These are phyloP conservation scores for Metalampra italica DNA, from an alignment of 2,888 invertebrate species.

Conservation along the genomic window DNA sequence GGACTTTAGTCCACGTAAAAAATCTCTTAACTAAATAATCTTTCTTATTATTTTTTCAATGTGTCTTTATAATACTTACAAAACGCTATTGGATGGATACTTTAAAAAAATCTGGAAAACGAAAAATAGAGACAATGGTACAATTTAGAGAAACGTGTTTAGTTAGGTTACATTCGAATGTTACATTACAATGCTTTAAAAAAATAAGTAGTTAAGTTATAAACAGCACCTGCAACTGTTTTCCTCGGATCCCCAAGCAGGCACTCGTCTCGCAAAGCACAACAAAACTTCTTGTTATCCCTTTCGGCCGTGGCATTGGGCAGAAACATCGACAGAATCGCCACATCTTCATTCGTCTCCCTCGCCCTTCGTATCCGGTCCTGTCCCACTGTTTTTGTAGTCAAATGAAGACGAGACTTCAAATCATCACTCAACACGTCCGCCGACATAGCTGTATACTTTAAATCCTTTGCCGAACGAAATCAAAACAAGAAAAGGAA, in stretches of 20 bases:
- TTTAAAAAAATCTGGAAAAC: too few species aligned
- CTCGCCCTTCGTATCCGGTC: conserved; percentile 88
- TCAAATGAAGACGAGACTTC: conserved; percentile 84
- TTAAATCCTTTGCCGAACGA: conserved; percentile 9
- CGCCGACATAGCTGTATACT: conserved; percentile 76
- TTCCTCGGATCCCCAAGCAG: conserved; percentile 86
- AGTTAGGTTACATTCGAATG: too few species aligned
- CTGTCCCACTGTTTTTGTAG: conserved; percentile 89
- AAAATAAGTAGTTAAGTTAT: neutral
- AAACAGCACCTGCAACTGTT: conserved; percentile 78
- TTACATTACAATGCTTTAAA: too few species aligned
- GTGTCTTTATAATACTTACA: too few species aligned
- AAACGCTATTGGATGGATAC: too few species aligned
- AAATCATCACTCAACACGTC: conserved; percentile 89
- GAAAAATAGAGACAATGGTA: too few species aligned
- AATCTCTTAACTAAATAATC: too few species aligned
- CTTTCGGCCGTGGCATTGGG: conserved; percentile 81
- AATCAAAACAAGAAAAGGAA: neutral
- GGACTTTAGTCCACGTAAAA: too few species aligned
- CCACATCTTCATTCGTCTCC: conserved; percentile 92
- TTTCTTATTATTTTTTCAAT: too few species aligned
- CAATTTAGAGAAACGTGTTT: too few species aligned
- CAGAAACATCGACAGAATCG: conserved; percentile 90
- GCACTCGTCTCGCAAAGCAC: conserved; percentile 86
- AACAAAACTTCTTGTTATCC: conserved; percentile 87